Base-by-base conservation (phyloP, 1,140 invertebrate genomes). In the Campoletis sonorensis region DNA sequence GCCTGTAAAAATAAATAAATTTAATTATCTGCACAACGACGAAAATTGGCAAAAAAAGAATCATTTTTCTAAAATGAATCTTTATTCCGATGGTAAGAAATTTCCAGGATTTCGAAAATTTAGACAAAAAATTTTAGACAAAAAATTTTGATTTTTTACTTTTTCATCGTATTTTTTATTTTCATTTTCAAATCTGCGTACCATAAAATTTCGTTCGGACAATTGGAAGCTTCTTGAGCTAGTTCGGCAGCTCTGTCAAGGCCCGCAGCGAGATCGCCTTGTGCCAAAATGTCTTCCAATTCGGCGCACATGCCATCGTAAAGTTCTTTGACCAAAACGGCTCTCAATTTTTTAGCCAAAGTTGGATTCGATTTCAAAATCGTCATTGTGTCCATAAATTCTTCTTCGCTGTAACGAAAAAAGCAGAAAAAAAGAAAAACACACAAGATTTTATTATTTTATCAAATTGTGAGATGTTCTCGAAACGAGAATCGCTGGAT, bases 391-490 rank as follows among this genome's bases (percentile, higher is more conserved):
- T 89, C 45, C 1, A 75, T 40, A 26, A 89, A 90, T 13, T 83
- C 83, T 3, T 87, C 82, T 40, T 87, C 76, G 18, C 88, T 90
- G 78, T 27, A 89, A 87, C n/a, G 58, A 11, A 40, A 79, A 68
- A 68, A 80, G 23, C 76, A 79, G 82, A 77, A 45, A 77, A 21
- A 77, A 13, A 33, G 49, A 61, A 45, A 64, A 73, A n/a, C n/a
- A n/a, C n/a, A n/a, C n/a, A n/a, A n/a, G n/a, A n/a, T n/a, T n/a
- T n/a, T n/a, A n/a, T n/a, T n/a, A n/a, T n/a, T n/a, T n/a, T n/a
- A n/a, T n/a, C n/a, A n/a, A n/a, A n/a, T n/a, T n/a, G n/a, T n/a
- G n/a, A n/a, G n/a, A n/a, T n/a, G n/a, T n/a, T n/a, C n/a, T n/a
- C n/a, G n/a, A n/a, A n/a, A n/a, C n/a, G n/a, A n/a, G n/a, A n/a